phyloP scores from a whole-genome alignment of 1,140 invertebrate species.

The Drosophila dunni region DNA sequence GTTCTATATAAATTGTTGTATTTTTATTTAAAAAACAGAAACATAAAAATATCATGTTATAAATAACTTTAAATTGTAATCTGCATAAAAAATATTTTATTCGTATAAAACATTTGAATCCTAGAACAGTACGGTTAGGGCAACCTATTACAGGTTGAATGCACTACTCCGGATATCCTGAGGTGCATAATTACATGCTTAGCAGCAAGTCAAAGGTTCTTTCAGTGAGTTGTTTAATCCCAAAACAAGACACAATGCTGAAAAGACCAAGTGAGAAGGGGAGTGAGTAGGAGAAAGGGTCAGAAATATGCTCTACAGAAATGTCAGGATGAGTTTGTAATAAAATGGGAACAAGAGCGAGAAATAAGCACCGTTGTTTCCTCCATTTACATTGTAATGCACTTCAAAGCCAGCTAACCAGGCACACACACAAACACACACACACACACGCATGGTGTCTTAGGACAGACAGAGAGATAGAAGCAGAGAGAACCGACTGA shows the following conservation, averaged over 20 bases:
- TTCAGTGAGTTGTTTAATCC: slow-evolving; percentile 9
- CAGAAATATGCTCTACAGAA: slow-evolving; percentile 5
- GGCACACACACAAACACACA: slow-evolving; percentile 35
- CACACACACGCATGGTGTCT: slow-evolving; percentile 18
- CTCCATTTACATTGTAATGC: slow-evolving; percentile 77
- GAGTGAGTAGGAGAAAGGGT: background rate
- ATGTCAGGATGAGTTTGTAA: slow-evolving; percentile 33
- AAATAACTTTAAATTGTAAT: no score
- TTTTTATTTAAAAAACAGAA: no score
- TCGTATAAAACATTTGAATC: no score
- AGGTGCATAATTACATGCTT: slow-evolving; percentile 20
- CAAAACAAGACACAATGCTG: slow-evolving; percentile 2
- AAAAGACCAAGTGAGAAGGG: background rate
- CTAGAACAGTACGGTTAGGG: background rate
- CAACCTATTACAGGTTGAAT: slow-evolving; percentile 3
- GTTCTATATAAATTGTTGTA: no score
- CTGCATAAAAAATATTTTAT: no score
- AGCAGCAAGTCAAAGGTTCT: slow-evolving; percentile 12
- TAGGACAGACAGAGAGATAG: slow-evolving; percentile 9
- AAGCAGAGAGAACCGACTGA: slow-evolving; percentile 9
- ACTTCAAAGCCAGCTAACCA: slow-evolving; percentile 73
- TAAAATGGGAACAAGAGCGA: slow-evolving; percentile 38
- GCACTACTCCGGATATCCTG: slow-evolving; percentile 26
- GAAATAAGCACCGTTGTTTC: slow-evolving; percentile 66
- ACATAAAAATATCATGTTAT: no score